Evolutionary conservation across 2,888 invertebrate genomes (phyloP), one percentile per base, ranked within the genome.

Genomic region (Diloba caeruleocephala): DNA sequence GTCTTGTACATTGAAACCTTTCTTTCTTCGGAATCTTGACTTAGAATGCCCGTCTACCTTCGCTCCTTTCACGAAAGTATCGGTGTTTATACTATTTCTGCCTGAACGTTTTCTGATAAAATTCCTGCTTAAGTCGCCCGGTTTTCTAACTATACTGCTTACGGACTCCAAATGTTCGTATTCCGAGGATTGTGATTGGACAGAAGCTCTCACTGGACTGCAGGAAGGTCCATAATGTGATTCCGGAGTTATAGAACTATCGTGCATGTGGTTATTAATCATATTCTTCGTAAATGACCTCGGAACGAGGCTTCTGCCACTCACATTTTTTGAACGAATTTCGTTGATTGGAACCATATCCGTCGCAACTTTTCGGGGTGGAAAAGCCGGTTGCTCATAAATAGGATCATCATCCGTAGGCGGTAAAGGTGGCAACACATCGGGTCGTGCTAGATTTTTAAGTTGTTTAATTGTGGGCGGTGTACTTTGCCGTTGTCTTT

Each of bases 391-490:
- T 25, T 94, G 94, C 74, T 95, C 95, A 71, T 96, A 96, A 59
- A 95, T 94, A 0, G 93, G 87, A 33, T 80, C 84, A 1, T 90
- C 82, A 13, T 94, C 94, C 14, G 93, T 93, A 4, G 95, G 94
- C 0, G 95, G 95, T 39, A 95, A 89, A 1, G 96, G 94, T 5
- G 96, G 96, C 38, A 96, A 94, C 9, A 96, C 94, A 76, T 96
- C 96, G 0, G 96, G 96, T 15, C 95, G 95, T 33, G 94, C 91
- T 66, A 92, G 82, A 66, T 85, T 92, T 56, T 94, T 90, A 1
- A 88, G 55, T 54, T 92, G 90, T 73, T 89, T 92, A 32, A 89
- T 86, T 5, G 90, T 92, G 0, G 94, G 92, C 13, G 94, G 94
- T 6, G 94, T 94, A 9, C 93, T 92, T 53, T 94, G 94, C 1